These are phyloP conservation scores for Sitta carolinensis DNA, from an alignment of 2,797 vertebrate species.

Conservation along the genomic window DNA sequence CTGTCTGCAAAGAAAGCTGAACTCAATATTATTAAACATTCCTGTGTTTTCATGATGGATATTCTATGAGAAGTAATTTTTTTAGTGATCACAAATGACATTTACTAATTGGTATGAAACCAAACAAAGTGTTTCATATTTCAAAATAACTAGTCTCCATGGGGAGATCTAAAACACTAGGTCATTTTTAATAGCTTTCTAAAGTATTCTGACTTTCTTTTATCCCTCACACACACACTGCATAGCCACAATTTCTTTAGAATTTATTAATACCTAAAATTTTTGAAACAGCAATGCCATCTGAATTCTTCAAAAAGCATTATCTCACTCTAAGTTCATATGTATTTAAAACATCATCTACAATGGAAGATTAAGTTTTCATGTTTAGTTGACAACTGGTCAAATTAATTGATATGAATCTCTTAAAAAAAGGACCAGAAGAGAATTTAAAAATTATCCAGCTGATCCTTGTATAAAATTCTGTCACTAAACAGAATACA, in stretches of 20 bases:
- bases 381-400: not conserved
- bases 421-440: not conserved
- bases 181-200: not conserved
- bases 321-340: not conserved
- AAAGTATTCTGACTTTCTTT: not conserved
- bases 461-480: constrained; percentile 1
- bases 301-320: not conserved
- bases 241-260: not conserved
- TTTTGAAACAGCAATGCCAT: not conserved
- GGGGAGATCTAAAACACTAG: not conserved
- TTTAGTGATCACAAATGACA: constrained; percentile 28
- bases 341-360: not conserved
- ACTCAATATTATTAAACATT: constrained; percentile 39
- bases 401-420: not conserved
- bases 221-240: not conserved
- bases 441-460: constrained; percentile 20
- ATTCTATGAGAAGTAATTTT: constrained; percentile 18
- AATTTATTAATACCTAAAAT: not conserved
- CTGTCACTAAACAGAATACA: constrained; percentile 39
- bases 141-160: not conserved
- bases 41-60: not conserved
- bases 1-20: constrained; percentile 36
- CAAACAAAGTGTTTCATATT: not conserved
- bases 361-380: not conserved
- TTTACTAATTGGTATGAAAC: constrained; percentile 35